Evolutionary conservation across 30 jellyfish, hydroid and myxozoan genomes (phyloP).

Genomic region (Turritopsis rubra): DNA sequence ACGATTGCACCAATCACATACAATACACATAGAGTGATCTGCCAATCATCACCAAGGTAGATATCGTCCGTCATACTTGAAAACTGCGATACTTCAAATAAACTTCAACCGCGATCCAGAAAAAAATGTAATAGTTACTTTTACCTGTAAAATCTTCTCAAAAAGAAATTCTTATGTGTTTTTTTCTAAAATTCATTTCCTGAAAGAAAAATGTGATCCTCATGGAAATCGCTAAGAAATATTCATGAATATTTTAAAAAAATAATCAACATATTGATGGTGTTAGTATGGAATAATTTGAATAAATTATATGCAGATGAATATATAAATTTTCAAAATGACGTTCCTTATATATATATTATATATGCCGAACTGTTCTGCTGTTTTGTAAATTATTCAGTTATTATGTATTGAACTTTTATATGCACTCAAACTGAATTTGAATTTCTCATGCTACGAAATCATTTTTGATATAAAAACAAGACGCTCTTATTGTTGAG

Average conservation of each 20-base stretch:
- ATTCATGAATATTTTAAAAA: not conserved
- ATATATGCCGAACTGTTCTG: not conserved
- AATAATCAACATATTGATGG: not conserved
- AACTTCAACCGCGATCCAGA: not conserved
- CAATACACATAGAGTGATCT: conserved; percentile 71
- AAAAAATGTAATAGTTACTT: too few species aligned
- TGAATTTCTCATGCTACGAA: too few species aligned
- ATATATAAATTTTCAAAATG: too few species aligned
- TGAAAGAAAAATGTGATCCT: not conserved
- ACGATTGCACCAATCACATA: conserved; percentile 73
- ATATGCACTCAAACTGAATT: too few species aligned
- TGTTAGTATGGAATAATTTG: not conserved
- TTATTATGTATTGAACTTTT: too few species aligned
- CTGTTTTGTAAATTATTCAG: not conserved
- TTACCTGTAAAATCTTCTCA: too few species aligned
- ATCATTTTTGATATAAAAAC: too few species aligned
- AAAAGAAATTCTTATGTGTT: too few species aligned
- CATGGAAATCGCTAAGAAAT: not conserved
- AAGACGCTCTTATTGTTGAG: too few species aligned
- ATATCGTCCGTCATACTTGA: conserved; percentile 51
- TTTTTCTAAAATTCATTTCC: not conserved
- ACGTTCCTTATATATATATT: too few species aligned
- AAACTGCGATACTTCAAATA: not conserved
- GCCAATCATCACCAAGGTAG: conserved; percentile 80
- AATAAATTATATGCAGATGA: too few species aligned